These are phyloP conservation scores for Silurus aristotelis DNA, from an alignment of 2,797 vertebrate species.

Conservation along the genomic window DNA sequence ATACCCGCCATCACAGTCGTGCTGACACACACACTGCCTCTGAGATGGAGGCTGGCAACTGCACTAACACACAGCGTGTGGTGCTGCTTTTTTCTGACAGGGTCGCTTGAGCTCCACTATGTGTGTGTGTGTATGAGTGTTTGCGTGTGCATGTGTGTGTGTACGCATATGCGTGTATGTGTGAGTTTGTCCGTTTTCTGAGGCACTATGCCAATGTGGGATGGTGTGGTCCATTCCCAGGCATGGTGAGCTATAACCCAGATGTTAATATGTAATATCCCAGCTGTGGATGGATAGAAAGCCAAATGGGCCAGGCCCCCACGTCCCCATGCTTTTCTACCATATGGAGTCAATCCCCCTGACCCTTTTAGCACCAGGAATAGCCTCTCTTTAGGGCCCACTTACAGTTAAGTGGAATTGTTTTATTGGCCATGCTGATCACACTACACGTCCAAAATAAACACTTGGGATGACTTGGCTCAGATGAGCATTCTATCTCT, in stretches of 20 bases:
- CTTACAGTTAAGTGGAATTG: slow-evolving; percentile 96
- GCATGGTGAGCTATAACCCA: slow-evolving; percentile 98
- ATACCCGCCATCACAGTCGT: slow-evolving; percentile 54
- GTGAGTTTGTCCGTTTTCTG: slow-evolving; percentile 60
- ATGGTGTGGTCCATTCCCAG: slow-evolving; percentile 96
- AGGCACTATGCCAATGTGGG: slow-evolving; percentile 86
- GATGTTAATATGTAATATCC: slow-evolving; percentile 96
- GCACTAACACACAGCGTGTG: slow-evolving; percentile 70
- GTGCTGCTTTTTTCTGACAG: slow-evolving; percentile 73
- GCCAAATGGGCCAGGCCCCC: slow-evolving; percentile 89
- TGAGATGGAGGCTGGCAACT: slow-evolving; percentile 71
- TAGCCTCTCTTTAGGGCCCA: slow-evolving; percentile 95
- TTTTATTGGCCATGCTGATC: slow-evolving; percentile 98
- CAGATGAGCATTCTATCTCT: slow-evolving; percentile 74
- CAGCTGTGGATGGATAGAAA: slow-evolving; percentile 91
- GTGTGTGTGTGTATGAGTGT: slow-evolving; percentile 39
- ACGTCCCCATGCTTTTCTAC: slow-evolving; percentile 95
- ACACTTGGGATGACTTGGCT: slow-evolving; percentile 90
- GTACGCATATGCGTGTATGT: slow-evolving; percentile 33
- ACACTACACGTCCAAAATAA: slow-evolving; percentile 98
- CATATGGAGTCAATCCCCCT: slow-evolving; percentile 99
- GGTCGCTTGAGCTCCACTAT: slow-evolving; percentile 62
- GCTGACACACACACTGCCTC: slow-evolving; percentile 69
- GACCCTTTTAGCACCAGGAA: slow-evolving; percentile 93
- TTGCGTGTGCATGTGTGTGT: slow-evolving; percentile 47